Percentiles rank a stretch among this genome's conserved stretches.
Evolutionary conservation across 2,888 invertebrate species (phyloP).

Genomic region (Andrena camellia): DNA sequence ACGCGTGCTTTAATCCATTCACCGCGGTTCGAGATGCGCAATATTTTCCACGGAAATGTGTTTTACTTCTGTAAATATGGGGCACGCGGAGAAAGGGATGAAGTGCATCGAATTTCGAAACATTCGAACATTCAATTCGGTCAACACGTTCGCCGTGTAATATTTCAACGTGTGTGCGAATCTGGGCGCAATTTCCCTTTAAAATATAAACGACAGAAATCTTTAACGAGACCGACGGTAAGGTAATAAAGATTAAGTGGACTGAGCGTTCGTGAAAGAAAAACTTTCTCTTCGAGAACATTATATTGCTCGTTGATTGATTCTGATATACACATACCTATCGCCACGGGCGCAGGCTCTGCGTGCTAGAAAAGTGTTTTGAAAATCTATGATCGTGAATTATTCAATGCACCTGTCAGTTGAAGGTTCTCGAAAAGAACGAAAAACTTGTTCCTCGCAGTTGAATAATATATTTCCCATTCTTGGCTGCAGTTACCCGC

Average conservation of each 20-base stretch:
- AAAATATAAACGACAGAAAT: conserved; percentile 59
- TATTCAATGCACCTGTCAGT: not conserved
- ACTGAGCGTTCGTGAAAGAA: not conserved
- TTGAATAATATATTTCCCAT: conserved; percentile 19
- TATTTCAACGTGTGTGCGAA: conserved; percentile 28
- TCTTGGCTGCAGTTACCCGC: not conserved
- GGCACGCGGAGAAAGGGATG: not conserved
- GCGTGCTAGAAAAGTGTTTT: not conserved
- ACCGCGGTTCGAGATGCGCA: not conserved
- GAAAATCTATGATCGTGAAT: conserved; percentile 5
- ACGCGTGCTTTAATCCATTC: not conserved
- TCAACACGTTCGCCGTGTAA: conserved; percentile 12
- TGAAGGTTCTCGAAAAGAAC: not conserved
- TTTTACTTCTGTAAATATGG: conserved; percentile 22
- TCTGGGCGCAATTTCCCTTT: conserved; percentile 21
- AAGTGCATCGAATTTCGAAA: conserved; percentile 32
- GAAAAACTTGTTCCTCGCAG: not conserved
- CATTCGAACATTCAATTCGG: conserved; percentile 7
- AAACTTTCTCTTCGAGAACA: conserved; percentile 5
- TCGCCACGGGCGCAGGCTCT: no score
- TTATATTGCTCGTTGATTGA: conserved; percentile 24
- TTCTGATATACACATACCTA: not conserved
- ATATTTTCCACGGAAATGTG: not conserved
- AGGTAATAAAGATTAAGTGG: not conserved
- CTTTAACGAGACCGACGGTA: conserved; percentile 28